A percentile compares a stretch with the other conserved stretches of the same genome.
These are phyloP conservation scores for Strigops habroptila DNA, from an alignment of 2,113 vertebrate genomes.

Conservation along the genomic window DNA sequence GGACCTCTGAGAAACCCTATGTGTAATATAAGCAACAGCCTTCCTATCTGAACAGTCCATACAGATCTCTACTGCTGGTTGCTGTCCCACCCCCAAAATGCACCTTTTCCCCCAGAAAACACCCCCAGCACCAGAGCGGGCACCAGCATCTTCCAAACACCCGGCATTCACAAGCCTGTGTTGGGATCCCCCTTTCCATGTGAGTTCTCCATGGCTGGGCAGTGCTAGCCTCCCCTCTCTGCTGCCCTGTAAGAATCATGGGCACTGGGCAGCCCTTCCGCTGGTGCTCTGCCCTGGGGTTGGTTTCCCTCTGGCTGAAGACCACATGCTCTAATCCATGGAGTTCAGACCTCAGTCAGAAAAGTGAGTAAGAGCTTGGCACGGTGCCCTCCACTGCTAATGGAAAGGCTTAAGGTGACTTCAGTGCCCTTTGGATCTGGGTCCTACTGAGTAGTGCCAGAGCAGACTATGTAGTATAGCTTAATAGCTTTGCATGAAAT, in stretches of 20 bases:
- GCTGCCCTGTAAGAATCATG: rapidly evolving
- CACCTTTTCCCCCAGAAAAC: background rate
- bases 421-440: background rate
- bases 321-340: background rate
- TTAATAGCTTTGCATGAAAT: background rate
- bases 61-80: background rate
- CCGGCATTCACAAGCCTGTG: rapidly evolving
- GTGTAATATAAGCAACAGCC: background rate
- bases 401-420: background rate
- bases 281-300: background rate
- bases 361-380: background rate
- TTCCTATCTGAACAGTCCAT: background rate
- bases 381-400: background rate
- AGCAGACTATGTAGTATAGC: background rate
- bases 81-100: background rate
- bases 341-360: background rate
- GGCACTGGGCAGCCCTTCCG: background rate
- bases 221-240: background rate
- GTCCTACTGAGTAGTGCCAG: background rate
- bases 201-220: rapidly evolving
- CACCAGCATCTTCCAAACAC: background rate
- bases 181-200: background rate
- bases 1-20: background rate
- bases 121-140: background rate
- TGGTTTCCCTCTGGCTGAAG: background rate